These are phyloP conservation scores for Drosophila carrolli DNA, from an alignment of 1,140 invertebrate species.

Conservation along the genomic window DNA sequence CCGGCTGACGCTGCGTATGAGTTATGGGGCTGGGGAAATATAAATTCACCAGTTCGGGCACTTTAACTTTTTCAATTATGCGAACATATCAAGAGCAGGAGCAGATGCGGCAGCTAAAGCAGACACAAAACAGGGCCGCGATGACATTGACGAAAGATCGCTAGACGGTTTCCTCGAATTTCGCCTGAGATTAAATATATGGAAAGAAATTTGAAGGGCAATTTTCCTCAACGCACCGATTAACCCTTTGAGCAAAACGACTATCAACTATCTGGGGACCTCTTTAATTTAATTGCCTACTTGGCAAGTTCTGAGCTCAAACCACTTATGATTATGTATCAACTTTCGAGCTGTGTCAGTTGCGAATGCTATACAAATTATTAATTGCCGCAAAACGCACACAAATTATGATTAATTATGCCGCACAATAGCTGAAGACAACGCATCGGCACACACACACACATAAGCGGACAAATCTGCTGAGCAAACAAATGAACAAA, in stretches of 20 bases:
- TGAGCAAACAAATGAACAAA: slow-evolving; percentile 57
- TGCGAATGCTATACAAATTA: slow-evolving; percentile 69
- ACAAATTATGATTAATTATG: slow-evolving; percentile 81
- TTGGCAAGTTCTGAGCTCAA: slow-evolving; percentile 34
- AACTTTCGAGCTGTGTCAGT: slow-evolving; percentile 45
- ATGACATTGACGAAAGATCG: slow-evolving; percentile 40
- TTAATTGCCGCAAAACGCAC: slow-evolving; percentile 76
- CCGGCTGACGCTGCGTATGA: slow-evolving; percentile 61
- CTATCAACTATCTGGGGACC: slow-evolving; percentile 20
- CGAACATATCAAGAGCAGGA: slow-evolving; percentile 51
- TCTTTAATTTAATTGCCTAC: slow-evolving; percentile 44
- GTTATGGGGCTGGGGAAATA: slow-evolving; percentile 45
- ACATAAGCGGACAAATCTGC: slow-evolving; percentile 30
- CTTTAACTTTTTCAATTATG: slow-evolving; percentile 76
- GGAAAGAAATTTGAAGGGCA: background rate
- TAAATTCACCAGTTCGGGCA: slow-evolving; percentile 31
- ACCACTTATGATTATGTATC: slow-evolving; percentile 34
- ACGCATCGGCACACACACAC: slow-evolving; percentile 12
- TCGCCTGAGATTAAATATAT: background rate
- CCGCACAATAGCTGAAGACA: slow-evolving; percentile 56
- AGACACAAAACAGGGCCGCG: slow-evolving; percentile 6
- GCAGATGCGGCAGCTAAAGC: slow-evolving; percentile 7
- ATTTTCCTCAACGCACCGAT: background rate
- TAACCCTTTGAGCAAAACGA: slow-evolving; percentile 1
- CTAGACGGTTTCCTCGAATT: background rate